phyloP scores from a whole-genome alignment of 2,113 vertebrate genomes.

The Bubo bubo region DNA sequence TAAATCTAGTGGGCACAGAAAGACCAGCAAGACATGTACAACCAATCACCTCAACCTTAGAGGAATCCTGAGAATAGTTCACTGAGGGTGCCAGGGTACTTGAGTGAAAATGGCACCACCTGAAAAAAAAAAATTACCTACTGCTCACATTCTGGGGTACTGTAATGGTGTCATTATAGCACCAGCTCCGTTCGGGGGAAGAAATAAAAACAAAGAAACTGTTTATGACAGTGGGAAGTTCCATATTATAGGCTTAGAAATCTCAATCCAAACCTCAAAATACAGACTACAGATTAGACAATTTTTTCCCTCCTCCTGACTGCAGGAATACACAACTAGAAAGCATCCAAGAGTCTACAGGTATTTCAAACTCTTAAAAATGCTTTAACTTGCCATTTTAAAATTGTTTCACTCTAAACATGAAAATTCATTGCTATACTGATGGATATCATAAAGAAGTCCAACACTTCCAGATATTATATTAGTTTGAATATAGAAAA shows the following conservation, averaged over 20 bases:
- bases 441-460: not conserved
- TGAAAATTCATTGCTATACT: not conserved
- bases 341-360: not conserved
- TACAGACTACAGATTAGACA: not conserved
- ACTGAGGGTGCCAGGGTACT: not conserved
- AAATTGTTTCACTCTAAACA: not conserved
- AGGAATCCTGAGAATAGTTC: not conserved
- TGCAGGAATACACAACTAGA: not conserved
- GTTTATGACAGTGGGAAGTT: not conserved
- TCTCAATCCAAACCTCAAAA: not conserved
- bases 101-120: not conserved
- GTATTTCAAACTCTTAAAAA: not conserved
- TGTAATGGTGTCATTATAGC: not conserved
- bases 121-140: not conserved
- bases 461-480: not conserved
- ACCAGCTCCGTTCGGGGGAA: fast-evolving
- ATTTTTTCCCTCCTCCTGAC: not conserved
- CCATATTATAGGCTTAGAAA: not conserved
- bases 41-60: not conserved
- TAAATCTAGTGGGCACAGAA: not conserved
- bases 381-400: not conserved
- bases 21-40: not conserved
- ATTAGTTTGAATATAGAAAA: not conserved
- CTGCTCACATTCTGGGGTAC: not conserved
- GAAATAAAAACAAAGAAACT: not conserved